Conservation (phyloP, 2,113 vertebrate species). For the mouse (Mus musculus) region DNA sequence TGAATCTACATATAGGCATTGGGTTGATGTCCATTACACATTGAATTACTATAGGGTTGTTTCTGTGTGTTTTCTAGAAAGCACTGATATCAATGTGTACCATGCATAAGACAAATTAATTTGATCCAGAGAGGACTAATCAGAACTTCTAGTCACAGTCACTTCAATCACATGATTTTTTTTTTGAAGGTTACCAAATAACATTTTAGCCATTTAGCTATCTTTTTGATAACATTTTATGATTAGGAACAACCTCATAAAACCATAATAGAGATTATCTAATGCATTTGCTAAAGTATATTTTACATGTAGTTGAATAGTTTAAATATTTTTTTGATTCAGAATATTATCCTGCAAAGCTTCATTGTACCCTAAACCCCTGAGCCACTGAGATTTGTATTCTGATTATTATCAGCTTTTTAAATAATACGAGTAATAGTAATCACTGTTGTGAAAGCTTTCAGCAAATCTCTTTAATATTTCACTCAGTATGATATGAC, state of each 20-base stretch:
- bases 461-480: background rate
- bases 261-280: background rate
- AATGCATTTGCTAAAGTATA: conserved; percentile 11
- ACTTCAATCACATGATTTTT: background rate
- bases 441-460: background rate
- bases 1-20: rapidly evolving
- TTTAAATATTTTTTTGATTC: conserved; percentile 44
- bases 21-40: rapidly evolving
- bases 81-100: background rate
- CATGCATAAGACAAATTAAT: background rate
- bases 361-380: background rate
- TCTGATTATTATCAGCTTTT: conserved; percentile 39
- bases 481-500: background rate
- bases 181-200: background rate
- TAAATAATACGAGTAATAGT: background rate
- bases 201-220: background rate
- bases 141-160: background rate
- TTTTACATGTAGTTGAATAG: conserved; percentile 56
- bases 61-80: background rate
- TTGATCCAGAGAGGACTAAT: background rate
- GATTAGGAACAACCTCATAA: background rate
- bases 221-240: background rate
- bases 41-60: background rate
- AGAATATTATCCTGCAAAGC: conserved; percentile 14
- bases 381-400: conserved; percentile 36